phyloP scores from a whole-genome alignment of 2,888 invertebrate species.

The Chesias legatella region DNA sequence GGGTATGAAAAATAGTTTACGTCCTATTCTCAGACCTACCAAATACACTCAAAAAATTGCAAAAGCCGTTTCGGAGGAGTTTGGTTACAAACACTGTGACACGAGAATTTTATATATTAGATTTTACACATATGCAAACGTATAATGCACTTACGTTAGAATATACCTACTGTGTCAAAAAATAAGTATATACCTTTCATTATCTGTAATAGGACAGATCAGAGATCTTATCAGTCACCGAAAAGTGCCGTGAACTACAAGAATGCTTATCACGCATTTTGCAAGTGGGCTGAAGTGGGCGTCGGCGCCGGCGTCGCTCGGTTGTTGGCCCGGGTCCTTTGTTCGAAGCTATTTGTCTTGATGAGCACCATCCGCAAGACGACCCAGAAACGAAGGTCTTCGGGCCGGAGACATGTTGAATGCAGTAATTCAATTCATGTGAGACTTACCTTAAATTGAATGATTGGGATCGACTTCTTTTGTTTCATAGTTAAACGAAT shows the following conservation, averaged over 20 bases:
- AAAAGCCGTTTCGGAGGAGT: too few species aligned
- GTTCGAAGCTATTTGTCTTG: slow-evolving; percentile 41
- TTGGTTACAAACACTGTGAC: too few species aligned
- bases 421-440: slow-evolving; percentile 8
- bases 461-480: slow-evolving; percentile 14
- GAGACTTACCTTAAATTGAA: slow-evolving; percentile 10
- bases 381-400: slow-evolving; percentile 33
- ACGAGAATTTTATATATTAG: too few species aligned
- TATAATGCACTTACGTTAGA: too few species aligned
- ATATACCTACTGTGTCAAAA: background rate
- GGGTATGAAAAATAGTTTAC: too few species aligned
- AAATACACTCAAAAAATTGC: too few species aligned
- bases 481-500: slow-evolving; percentile 7
- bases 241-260: slow-evolving; percentile 17
- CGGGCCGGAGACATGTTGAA: slow-evolving; percentile 11
- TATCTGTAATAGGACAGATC: slow-evolving; percentile 18
- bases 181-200: slow-evolving; percentile 7
- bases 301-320: too few species aligned
- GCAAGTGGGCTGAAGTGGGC: slow-evolving; percentile 42
- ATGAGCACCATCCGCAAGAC: slow-evolving; percentile 45
- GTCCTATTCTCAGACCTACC: too few species aligned
- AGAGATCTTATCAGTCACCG: slow-evolving; percentile 19
- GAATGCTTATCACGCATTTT: slow-evolving; percentile 16
- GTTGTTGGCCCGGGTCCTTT: slow-evolving; percentile 53
- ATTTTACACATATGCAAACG: too few species aligned